Conservation (phyloP, 2,888 invertebrate species). For the Melolontha melolontha region DNA sequence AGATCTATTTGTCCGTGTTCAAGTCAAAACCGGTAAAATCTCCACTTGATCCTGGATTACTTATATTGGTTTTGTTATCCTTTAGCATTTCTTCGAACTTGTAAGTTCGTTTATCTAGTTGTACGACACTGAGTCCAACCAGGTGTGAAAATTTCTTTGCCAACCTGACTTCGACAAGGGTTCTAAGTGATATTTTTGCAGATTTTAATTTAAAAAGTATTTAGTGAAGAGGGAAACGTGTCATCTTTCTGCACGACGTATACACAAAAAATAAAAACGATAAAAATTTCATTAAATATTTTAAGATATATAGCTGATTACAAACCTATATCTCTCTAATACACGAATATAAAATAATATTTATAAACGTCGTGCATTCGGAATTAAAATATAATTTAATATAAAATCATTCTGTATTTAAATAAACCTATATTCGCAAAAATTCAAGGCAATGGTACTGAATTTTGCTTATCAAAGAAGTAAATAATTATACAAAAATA, state of each 20-base stretch:
- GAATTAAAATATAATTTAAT: too few species aligned
- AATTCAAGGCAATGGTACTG: too few species aligned
- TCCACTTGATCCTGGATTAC: slow-evolving; percentile 43
- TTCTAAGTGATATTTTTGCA: slow-evolving; percentile 24
- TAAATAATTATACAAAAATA: too few species aligned
- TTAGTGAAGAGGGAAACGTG: slow-evolving; percentile 11
- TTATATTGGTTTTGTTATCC: slow-evolving; percentile 44
- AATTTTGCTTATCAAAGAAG: too few species aligned
- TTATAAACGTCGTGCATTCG: too few species aligned
- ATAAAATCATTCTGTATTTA: too few species aligned
- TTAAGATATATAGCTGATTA: too few species aligned
- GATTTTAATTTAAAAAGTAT: slow-evolving; percentile 32
- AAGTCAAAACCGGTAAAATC: slow-evolving; percentile 24
- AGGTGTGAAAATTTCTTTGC: slow-evolving; percentile 43
- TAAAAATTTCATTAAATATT: too few species aligned
- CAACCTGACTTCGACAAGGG: slow-evolving; percentile 32
- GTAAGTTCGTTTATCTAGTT: slow-evolving; percentile 43
- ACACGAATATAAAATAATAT: too few species aligned
- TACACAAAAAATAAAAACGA: background rate
- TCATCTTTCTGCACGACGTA: slow-evolving; percentile 10
- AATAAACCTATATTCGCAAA: too few species aligned
- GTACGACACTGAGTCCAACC: slow-evolving; percentile 43
- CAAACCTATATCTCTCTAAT: too few species aligned
- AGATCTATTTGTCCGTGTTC: slow-evolving; percentile 24
- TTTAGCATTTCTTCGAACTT: slow-evolving; percentile 41